Evolutionary conservation across 1,140 invertebrate genomes (phyloP), one percentile per base, ranked within the genome.

Genomic region (Scaptomyza graminum): DNA sequence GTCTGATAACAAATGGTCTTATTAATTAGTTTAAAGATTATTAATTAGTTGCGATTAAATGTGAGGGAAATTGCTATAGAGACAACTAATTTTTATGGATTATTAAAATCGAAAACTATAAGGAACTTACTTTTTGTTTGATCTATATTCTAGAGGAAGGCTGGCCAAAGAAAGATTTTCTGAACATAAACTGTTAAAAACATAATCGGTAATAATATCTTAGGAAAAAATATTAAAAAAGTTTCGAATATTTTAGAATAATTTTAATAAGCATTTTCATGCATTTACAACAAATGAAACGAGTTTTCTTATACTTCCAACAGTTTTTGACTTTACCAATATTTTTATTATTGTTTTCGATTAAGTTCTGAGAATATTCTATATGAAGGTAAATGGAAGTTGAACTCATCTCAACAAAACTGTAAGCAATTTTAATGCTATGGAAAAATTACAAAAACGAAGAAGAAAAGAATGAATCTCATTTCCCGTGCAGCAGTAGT

Each of bases 381-480:
- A 22, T 22, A 22, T 41, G 9, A 34, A 9, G 7, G 5, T 41
- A 2, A n/a, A 41, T 41, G 37, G 12, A 41, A 41, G 37, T 6
- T 52, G 49, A 52, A 65, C n/a, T 41, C 54, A 57, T 34, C 52
- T 41, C 51, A 55, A 46, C n/a, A n/a, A n/a, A n/a, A n/a, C 52
- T 68, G 66, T 47, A 46, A 43, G 18, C 50, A 63, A 55, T 66
- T 49, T 50, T 41, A 59, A 52, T 56, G 59, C 51, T 41, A 64
- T 65, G 46, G 74, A 62, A 74, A 83, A 83, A 84, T 22, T 22
- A 22, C 18, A 79, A 34, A 34, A 34, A 34, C 1, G 5, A 34
- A 34, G 31, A 34, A 34, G 31, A 49, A 69, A 34, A 76, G 80
- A 83, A 83, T 83, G 80, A 84, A 79, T 79, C 76, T 74, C 80